phyloP scores from a whole-genome alignment of 2,113 vertebrate genomes.

The Danionella cerebrum region DNA sequence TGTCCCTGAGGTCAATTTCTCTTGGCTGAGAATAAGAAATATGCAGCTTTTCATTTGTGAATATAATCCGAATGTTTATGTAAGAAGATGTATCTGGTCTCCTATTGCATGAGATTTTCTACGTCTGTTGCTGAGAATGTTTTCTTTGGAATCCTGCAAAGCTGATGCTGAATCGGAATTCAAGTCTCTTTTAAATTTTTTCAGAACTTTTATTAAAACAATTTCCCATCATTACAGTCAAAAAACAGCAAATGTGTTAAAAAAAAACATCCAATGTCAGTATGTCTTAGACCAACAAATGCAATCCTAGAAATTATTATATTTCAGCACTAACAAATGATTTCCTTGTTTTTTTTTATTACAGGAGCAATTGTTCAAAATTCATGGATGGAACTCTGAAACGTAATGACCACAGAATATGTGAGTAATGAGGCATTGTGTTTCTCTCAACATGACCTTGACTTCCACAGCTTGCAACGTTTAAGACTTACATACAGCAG shows the following conservation, averaged over 20 bases:
- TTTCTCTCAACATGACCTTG: slow-evolving; percentile 24
- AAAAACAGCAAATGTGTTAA: too few species aligned
- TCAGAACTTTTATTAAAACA: background rate
- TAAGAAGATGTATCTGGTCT: background rate
- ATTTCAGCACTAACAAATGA: background rate
- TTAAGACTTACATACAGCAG: background rate
- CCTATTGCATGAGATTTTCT: background rate
- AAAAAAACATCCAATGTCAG: background rate
- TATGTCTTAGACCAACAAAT: background rate
- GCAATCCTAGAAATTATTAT: background rate
- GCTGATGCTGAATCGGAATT: background rate
- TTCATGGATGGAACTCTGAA: slow-evolving; percentile 16
- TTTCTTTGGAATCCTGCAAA: background rate
- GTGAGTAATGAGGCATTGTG: slow-evolving; percentile 25
- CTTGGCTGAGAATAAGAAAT: background rate
- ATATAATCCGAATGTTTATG: too few species aligned
- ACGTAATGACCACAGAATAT: slow-evolving; percentile 2
- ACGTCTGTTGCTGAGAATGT: background rate
- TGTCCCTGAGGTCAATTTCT: too few species aligned
- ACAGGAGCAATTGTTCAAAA: background rate
- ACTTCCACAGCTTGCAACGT: slow-evolving; percentile 8
- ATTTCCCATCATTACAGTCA: too few species aligned
- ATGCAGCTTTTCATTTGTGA: too few species aligned
- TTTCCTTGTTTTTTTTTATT: background rate
- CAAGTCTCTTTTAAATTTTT: background rate